These are phyloP conservation scores for Oncorhynchus gorbuscha DNA, from an alignment of 2,113 vertebrate genomes.

Conservation along the genomic window DNA sequence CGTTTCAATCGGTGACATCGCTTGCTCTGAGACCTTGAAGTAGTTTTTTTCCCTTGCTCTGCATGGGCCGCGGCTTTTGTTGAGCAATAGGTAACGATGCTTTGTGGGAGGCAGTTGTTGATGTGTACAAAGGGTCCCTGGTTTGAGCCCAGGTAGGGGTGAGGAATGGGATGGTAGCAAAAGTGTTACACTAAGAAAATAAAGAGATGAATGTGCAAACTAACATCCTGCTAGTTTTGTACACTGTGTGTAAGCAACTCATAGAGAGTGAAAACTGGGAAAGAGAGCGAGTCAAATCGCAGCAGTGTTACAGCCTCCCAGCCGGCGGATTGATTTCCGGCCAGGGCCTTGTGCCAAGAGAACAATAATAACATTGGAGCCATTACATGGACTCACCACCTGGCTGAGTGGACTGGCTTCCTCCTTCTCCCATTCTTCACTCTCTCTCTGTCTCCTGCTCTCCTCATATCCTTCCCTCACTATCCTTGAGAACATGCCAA, in stretches of 20 bases:
- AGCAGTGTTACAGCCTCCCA: constrained; percentile 29
- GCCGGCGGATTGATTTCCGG: constrained; percentile 27
- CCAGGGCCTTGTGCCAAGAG: constrained; percentile 23
- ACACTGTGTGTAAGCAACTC: constrained; percentile 1
- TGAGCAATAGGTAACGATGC: too few relatives aligned
- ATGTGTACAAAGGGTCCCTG: too few relatives aligned
- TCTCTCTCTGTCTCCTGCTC: background rate
- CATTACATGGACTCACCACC: constrained; percentile 20
- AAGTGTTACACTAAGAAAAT: too few relatives aligned
- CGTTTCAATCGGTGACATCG: too few relatives aligned
- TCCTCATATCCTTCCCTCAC: background rate
- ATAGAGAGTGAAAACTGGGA: constrained; percentile 14
- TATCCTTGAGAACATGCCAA: background rate
- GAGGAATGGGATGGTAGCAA: too few relatives aligned
- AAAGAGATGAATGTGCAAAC: too few relatives aligned
- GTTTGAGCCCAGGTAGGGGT: too few relatives aligned
- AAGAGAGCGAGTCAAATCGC: constrained; percentile 4
- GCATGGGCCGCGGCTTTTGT: too few relatives aligned
- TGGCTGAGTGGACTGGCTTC: background rate
- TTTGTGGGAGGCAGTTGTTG: too few relatives aligned
- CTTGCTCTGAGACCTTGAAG: too few relatives aligned
- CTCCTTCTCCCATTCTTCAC: too few relatives aligned
- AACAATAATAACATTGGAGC: constrained; percentile 33
- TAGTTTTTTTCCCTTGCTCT: too few relatives aligned
- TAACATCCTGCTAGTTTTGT: background rate